Conservation (phyloP, 2,113 vertebrate species). For the Petaurus breviceps region DNA sequence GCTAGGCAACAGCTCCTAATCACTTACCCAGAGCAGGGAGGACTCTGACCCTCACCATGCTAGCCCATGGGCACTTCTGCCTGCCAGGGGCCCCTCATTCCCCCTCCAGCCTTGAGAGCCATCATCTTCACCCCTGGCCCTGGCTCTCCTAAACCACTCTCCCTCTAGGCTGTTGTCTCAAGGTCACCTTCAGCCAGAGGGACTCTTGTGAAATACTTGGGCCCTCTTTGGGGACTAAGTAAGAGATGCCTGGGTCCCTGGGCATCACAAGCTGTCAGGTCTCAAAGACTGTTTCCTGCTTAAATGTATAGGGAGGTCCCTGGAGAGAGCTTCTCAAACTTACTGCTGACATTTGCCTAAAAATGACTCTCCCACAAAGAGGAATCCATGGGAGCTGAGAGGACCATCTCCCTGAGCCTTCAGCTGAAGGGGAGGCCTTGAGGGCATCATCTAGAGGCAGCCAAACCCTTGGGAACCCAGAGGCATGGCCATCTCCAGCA, state of each 20-base stretch:
- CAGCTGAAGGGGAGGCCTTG: background rate
- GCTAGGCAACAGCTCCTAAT: constrained; percentile 3
- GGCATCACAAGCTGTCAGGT: constrained; percentile 32
- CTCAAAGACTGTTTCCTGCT: constrained; percentile 1
- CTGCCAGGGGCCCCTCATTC: constrained; percentile 27
- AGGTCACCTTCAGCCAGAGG: constrained; percentile 49
- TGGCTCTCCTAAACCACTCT: constrained; percentile 46
- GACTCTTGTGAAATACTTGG: constrained; percentile 14
- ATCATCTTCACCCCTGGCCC: constrained; percentile 20
- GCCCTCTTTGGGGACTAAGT: constrained; percentile 25
- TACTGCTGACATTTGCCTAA: background rate
- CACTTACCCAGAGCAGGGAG: constrained; percentile 8
- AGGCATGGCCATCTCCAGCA: background rate
- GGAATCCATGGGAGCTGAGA: background rate
- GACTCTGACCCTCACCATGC: background rate
- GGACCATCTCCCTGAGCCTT: background rate
- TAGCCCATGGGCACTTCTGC: background rate
- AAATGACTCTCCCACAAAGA: background rate
- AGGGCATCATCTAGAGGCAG: background rate
- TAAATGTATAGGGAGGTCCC: constrained; percentile 20
- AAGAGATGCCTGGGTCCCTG: constrained; percentile 11
- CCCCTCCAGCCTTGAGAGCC: background rate
- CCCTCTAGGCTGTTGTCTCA: constrained; percentile 36
- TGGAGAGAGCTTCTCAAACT: background rate
- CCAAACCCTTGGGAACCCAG: background rate